Evolutionary conservation across 2,113 vertebrate species (phyloP).

Genomic region (Bothrops jararaca): DNA sequence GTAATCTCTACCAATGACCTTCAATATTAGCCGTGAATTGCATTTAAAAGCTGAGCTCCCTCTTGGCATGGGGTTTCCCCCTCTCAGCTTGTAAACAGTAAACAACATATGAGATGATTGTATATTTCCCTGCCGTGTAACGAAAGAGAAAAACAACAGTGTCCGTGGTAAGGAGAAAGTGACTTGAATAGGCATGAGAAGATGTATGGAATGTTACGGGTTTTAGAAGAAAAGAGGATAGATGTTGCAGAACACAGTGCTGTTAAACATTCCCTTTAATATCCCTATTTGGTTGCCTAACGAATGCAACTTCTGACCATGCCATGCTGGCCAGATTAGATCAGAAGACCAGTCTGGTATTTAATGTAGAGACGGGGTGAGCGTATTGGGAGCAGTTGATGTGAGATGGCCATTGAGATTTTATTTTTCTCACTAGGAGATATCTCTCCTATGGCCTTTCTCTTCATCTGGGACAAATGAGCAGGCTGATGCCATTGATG

Average conservation of each 20-base stretch:
- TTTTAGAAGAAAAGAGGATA: neutral
- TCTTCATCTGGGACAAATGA: neutral
- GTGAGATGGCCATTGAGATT: neutral
- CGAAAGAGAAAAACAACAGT: neutral
- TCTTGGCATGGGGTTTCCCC: neutral
- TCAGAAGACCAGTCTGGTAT: neutral
- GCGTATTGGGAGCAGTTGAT: neutral
- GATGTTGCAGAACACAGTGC: neutral
- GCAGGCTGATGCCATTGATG: neutral
- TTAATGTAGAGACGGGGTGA: neutral
- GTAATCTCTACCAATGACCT: neutral
- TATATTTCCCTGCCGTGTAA: neutral
- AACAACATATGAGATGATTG: neutral
- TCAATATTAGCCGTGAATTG: neutral
- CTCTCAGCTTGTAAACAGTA: neutral
- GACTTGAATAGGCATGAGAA: neutral
- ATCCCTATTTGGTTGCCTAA: neutral
- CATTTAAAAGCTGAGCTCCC: neutral
- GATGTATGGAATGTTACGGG: neutral
- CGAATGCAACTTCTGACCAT: neutral
- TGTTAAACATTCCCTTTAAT: neutral
- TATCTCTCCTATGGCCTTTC: neutral
- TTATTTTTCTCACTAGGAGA: neutral
- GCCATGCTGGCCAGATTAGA: neutral
- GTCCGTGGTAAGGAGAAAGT: neutral